Base-by-base conservation (phyloP, 2,797 vertebrate genomes). In the Anguilla megastoma region DNA sequence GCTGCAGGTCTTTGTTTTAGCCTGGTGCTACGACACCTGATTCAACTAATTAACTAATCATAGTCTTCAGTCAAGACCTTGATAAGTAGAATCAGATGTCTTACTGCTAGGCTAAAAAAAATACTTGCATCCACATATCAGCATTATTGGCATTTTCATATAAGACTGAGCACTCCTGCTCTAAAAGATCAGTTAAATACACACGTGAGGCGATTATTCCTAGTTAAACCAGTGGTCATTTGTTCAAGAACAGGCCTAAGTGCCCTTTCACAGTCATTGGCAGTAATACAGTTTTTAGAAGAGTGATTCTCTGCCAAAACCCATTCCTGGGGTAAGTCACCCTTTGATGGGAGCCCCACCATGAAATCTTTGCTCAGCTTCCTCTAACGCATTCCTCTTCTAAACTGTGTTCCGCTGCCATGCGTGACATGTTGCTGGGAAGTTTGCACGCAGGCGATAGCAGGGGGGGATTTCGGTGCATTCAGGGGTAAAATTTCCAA, bases 401-500 rank as follows among this genome's bases (percentile, higher is more conserved):
- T 54, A 45, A 50, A 66, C 85, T 86, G 93, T 89, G 91, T 92
- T 95, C 90, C 84, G 88, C 93, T 91, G 93, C 90, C 94, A 92
- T 91, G 89, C 89, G 90, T 89, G 87, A 92, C 94, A 92, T 92
- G 93, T 94, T 95, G 93, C 93, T 89, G 93, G 85, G 89, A 90
- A 93, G 87, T 91, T 93, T 87, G 86, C 84, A 89, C 89, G 90
- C 88, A 91, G 89, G 91, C 80, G 90, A 92, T 94, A 88, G 93
- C 79, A 84, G 91, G 88, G 87, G 89, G 89, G 87, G 91, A 45
- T 45, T 93, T 85, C 90, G 90, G 84, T 90, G 88, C 79, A 33
- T 82, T 58, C 41, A 33, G 30, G 52, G 48, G 79, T 27, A 84
- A 56, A 85, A 88, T 79, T 41, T 16, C 74, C 74, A 6, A 56